Percentiles rank a stretch among this genome's conserved stretches.
phyloP scores from a whole-genome alignment of 1,140 invertebrate species.

The Lepidostoma basale region DNA sequence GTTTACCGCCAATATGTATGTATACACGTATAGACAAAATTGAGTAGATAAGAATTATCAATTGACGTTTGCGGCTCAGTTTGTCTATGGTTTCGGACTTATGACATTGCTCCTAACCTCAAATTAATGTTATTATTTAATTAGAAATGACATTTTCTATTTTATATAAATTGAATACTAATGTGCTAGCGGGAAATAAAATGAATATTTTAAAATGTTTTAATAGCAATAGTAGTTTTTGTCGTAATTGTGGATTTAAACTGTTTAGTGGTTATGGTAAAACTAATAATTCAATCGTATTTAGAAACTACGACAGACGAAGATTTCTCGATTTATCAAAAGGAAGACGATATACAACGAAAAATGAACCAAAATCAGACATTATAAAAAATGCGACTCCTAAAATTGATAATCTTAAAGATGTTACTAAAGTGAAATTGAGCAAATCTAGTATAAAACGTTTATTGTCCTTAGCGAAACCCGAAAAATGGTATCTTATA shows the following conservation, averaged over 20 bases:
- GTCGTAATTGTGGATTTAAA: constrained; percentile 53
- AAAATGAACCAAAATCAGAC: constrained; percentile 16
- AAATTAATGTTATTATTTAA: neutral
- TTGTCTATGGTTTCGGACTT: neutral
- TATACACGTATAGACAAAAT: too few relatives aligned
- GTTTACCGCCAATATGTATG: too few relatives aligned
- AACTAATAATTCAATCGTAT: constrained; percentile 8
- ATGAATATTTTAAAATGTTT: constrained; percentile 6
- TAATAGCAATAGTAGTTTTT: constrained; percentile 46
- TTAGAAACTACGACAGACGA: constrained; percentile 31
- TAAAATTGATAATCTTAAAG: neutral
- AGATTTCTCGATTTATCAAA: constrained; percentile 22
- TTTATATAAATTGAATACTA: constrained; percentile 23
- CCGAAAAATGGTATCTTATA: constrained; percentile 74
- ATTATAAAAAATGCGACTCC: neutral
- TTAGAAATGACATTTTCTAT: constrained; percentile 32
- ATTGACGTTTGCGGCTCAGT: constrained; percentile 3
- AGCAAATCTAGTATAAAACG: constrained; percentile 66
- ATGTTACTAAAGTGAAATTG: constrained; percentile 53
- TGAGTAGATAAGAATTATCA: too few relatives aligned
- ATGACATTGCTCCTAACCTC: constrained; percentile 15
- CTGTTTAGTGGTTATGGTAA: constrained; percentile 53
- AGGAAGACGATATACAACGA: constrained; percentile 21
- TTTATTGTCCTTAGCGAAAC: constrained; percentile 68
- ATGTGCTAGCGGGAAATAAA: constrained; percentile 25